Base-by-base conservation (phyloP, 2,888 invertebrate genomes). In the Suillia variegata region DNA sequence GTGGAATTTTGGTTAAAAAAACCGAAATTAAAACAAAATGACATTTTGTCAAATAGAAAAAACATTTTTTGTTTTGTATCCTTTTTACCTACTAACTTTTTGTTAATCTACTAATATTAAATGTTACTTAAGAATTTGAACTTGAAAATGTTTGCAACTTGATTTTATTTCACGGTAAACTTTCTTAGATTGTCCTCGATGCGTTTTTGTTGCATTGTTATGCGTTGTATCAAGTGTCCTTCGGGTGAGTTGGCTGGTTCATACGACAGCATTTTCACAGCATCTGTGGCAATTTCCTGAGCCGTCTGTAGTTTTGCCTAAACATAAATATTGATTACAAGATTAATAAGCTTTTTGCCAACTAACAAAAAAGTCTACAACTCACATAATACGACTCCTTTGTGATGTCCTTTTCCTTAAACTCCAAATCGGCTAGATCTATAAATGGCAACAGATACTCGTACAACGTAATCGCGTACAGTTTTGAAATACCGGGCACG, bases 191-290 rank as follows among this genome's bases (percentile, higher is more conserved):
- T 71, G 6, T 78, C 73, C 8, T 76, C 74, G 38, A 80, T 78
- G 26, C 75, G 75, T 26, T 67, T 72, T 12, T 73, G 59, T 13
- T 78, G 77, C 62, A 79, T 69, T 12, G 63, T 58, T 17, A 80
- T 73, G 22, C 79, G 72, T 38, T 78, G 70, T 26, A 67, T 67
- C n/a, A 80, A 60, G 55, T 76, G 75, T 0, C 91, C 91, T 78
- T 92, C 92, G 0, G 91, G 89, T n/a, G 91, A 89, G 54, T 85
- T 85, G 0, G 83, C 80, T 0, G 91, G 90, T 76, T 92, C 92
- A 59, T 90, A 86, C 17, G 89, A 83, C 18, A 92, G 79, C 83
- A 88, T 86, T 67, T 85, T 84, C 55, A 73, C 63, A 1, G 90
- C 84, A 59, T 85, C 85, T 68, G 87, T 87, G 15, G 91, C 80